Conservation (phyloP, 2,888 invertebrate species). For the Campaea margaritaria region DNA sequence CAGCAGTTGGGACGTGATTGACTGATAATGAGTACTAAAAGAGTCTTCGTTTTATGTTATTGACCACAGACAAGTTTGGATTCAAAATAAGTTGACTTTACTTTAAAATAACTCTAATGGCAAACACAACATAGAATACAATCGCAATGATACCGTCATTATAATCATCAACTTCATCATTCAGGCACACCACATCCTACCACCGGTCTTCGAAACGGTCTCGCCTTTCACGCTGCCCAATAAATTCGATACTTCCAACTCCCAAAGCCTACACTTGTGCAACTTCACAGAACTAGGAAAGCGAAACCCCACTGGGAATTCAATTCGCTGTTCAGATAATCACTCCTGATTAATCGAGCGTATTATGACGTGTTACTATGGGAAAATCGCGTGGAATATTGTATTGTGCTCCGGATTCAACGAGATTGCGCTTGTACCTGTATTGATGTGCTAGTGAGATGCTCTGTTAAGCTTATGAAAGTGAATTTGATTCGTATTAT, state of each 20-base stretch:
- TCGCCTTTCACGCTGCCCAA: constrained; percentile 19
- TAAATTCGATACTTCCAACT: constrained; percentile 31
- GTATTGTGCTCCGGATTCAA: constrained; percentile 40
- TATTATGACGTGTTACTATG: constrained; percentile 49
- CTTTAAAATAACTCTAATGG: not conserved
- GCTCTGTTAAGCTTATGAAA: constrained; percentile 20
- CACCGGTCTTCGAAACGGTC: constrained; percentile 11
- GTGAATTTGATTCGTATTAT: constrained; percentile 11
- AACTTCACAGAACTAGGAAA: constrained; percentile 53
- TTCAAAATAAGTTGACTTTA: no score
- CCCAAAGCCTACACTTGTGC: constrained; percentile 40
- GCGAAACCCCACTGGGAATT: constrained; percentile 54
- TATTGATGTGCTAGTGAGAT: constrained; percentile 19
- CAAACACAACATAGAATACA: not conserved
- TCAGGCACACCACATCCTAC: constrained; percentile 1
- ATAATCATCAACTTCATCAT: not conserved
- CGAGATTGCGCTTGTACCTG: constrained; percentile 23
- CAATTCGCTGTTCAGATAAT: constrained; percentile 51
- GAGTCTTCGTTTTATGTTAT: no score
- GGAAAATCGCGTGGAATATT: constrained; percentile 45
- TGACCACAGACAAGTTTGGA: no score
- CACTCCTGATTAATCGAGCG: constrained; percentile 54
- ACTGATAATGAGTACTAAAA: no score
- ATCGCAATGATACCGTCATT: not conserved
- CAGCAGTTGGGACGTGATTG: no score